Percentiles rank a stretch among this genome's conserved stretches.
phyloP scores from a whole-genome alignment of 2,113 vertebrate genomes.

The Burhinus oedicnemus region DNA sequence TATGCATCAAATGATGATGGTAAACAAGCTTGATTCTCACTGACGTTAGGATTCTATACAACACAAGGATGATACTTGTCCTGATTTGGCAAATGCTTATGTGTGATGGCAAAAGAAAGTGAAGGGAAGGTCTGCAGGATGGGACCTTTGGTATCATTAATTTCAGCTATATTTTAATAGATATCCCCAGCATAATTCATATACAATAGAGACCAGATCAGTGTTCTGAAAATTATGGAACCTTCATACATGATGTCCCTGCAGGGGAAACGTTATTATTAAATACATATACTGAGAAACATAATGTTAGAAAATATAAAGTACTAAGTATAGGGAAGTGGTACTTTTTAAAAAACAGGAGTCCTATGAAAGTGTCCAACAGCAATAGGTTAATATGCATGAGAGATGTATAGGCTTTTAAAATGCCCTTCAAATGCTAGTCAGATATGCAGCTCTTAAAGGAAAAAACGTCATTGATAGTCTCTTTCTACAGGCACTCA shows the following conservation, averaged over 20 bases:
- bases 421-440: neutral
- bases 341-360: neutral
- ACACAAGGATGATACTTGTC: neutral
- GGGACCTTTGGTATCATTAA: neutral
- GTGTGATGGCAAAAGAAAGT: neutral
- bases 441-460: neutral
- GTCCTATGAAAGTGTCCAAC: neutral
- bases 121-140: neutral
- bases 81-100: neutral
- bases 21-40: neutral
- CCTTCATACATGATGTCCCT: neutral
- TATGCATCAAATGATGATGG: neutral
- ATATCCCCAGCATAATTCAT: neutral
- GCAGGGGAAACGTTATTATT: neutral
- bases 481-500: constrained; percentile 34
- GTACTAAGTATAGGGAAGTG: neutral
- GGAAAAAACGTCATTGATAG: neutral
- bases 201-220: neutral
- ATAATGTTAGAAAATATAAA: neutral
- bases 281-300: neutral
- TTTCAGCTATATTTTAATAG: neutral
- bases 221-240: neutral
- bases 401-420: neutral
- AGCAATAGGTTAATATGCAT: neutral
- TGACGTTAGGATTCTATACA: neutral